A percentile compares a stretch with the other conserved stretches of the same genome.
These are phyloP conservation scores for Pleuronectes platessa DNA, from an alignment of 2,113 vertebrate species.

Conservation along the genomic window DNA sequence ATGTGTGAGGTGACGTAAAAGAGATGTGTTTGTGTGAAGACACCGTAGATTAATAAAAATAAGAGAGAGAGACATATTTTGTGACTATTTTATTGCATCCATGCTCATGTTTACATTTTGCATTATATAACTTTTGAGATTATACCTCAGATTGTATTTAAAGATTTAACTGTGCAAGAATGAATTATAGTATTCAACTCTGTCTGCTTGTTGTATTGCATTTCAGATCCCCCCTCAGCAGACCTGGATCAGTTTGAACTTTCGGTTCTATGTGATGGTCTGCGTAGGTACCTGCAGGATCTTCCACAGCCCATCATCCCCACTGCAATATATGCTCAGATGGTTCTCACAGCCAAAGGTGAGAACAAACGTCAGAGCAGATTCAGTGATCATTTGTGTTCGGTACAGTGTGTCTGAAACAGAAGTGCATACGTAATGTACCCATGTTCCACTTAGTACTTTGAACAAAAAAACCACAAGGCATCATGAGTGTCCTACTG, in stretches of 20 bases:
- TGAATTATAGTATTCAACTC: neutral
- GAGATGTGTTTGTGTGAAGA: neutral
- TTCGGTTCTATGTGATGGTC: slow-evolving; percentile 87
- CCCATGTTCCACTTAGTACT: slow-evolving; percentile 36
- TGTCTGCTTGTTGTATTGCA: neutral
- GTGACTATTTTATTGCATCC: neutral
- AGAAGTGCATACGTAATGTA: slow-evolving; percentile 34
- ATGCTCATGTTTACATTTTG: too few relatives aligned
- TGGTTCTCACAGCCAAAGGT: slow-evolving; percentile 92
- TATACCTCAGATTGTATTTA: neutral
- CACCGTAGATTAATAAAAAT: neutral
- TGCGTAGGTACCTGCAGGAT: slow-evolving; percentile 92
- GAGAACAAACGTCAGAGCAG: slow-evolving; percentile 21
- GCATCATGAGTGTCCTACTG: neutral
- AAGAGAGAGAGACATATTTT: neutral
- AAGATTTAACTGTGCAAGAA: neutral
- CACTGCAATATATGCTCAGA: slow-evolving; percentile 85
- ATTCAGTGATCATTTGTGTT: neutral
- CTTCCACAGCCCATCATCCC: slow-evolving; percentile 96
- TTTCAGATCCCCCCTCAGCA: slow-evolving; percentile 81
- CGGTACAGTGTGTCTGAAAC: neutral
- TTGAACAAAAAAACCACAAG: slow-evolving; percentile 36
- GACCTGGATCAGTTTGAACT: slow-evolving; percentile 92
- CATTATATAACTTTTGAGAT: too few relatives aligned
- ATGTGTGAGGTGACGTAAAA: neutral